Percentiles rank a stretch among this genome's conserved stretches.
These are phyloP conservation scores for Campoplex capitator DNA, from an alignment of 2,888 invertebrate genomes.

Conservation along the genomic window DNA sequence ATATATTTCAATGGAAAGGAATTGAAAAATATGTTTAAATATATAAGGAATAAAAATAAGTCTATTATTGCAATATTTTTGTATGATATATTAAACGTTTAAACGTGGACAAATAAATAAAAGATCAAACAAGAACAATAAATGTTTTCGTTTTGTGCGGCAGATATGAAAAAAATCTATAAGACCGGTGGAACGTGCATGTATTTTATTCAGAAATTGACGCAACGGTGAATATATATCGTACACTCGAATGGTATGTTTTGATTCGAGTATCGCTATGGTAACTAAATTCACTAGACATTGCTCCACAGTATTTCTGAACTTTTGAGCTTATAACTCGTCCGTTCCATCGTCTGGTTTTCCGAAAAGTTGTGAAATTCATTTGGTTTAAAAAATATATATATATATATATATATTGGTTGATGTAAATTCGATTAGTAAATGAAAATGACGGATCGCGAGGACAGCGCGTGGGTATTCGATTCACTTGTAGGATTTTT, in stretches of 20 bases:
- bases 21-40: not conserved
- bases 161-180: not conserved
- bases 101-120: not conserved
- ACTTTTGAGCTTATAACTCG: not conserved
- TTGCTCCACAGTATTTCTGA: slow-evolving; percentile 45
- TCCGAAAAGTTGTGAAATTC: not conserved
- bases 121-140: not conserved
- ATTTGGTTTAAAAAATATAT: not conserved
- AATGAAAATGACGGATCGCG: slow-evolving; percentile 80
- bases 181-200: not conserved
- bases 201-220: slow-evolving; percentile 20
- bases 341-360: not conserved
- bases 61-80: not conserved
- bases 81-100: not conserved
- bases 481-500: slow-evolving; percentile 96
- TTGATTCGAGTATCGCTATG: slow-evolving; percentile 71
- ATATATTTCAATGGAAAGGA: too few species aligned
- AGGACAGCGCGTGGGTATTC: slow-evolving; percentile 94
- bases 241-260: slow-evolving; percentile 61
- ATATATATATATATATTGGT: not conserved
- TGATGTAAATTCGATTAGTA: not conserved
- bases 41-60: not conserved
- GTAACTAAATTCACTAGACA: slow-evolving; percentile 67
- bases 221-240: slow-evolving; percentile 18
- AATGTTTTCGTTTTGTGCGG: too few species aligned